Base-by-base conservation (phyloP, 2,888 invertebrate genomes). In the Calliopum simillimum region DNA sequence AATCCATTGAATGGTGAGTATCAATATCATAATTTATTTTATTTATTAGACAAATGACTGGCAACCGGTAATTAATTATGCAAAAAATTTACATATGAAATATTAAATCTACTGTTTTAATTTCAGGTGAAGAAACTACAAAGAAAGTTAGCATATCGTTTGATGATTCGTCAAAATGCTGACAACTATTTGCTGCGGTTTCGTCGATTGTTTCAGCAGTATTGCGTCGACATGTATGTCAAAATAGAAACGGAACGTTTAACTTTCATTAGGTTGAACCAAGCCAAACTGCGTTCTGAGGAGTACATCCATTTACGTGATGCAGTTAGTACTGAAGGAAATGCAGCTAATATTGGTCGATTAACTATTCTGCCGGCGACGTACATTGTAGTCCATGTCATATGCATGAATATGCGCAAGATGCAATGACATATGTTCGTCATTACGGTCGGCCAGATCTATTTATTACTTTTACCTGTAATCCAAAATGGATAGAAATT, bases 151-250 rank as follows among this genome's bases (percentile, higher is more conserved):
- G 63, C 61, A 61, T 47, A 68, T 49, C 21, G 68, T 16, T 41
- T 68, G 14, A 68, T 68, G 65, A 61, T 68, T 16, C 61, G 68
- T 59, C 23, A 61, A 59, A 41, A 61, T 21, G 23, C n/a, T 16
- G 68, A 59, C 14, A 78, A 78, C 71, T 25, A 71, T 44, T 69
- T 79, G 53, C 47, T 78, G 43, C 63, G 69, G 68, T 79, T 74
- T 59, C 73, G 78, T 8, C 68, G 49, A 44, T 75, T 85, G 11
- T 79, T 77, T 53, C 78, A 80, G 53, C 66, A 66, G 23, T 66
- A 41, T 23, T 5, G 4, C 12, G 66, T 66, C 11, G 66, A 67
- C 47, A 58, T 67, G 67, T 67, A 67, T 58, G 51, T 56, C 3
- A 68, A 68, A 61, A 61, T 68, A 2, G 68, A 68, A 61, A 56